Evolutionary conservation across 2,888 invertebrate species (phyloP).

Genomic region (Uloborus plumipes): DNA sequence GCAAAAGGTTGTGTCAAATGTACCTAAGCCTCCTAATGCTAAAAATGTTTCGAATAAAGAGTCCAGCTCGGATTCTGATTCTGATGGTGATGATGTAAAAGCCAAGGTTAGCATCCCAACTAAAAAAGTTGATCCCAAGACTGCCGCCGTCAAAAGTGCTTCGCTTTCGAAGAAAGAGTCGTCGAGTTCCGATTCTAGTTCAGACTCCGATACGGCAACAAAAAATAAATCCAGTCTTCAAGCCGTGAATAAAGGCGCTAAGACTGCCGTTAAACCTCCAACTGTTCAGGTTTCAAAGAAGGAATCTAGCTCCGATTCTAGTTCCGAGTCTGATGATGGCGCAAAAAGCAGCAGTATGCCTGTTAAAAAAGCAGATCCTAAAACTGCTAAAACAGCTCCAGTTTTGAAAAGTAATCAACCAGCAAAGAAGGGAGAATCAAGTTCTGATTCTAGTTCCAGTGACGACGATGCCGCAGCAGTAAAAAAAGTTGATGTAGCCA

Average conservation of each 20-base stretch:
- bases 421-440: constrained; percentile 67
- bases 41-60: constrained; percentile 66
- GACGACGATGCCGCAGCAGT: constrained; percentile 66
- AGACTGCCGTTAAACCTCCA: background rate
- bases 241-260: background rate
- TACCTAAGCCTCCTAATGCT: constrained; percentile 66
- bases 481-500: background rate
- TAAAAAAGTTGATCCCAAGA: constrained; percentile 16
- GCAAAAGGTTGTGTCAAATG: no score
- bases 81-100: constrained; percentile 66
- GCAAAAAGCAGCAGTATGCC: background rate
- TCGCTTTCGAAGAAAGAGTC: no score
- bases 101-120: constrained; percentile 65
- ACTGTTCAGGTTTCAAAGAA: no score
- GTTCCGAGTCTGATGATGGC: constrained; percentile 46
- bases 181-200: no score
- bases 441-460: constrained; percentile 70
- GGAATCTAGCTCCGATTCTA: constrained; percentile 9
- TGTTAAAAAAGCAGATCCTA: background rate
- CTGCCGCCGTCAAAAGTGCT: background rate
- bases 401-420: constrained; percentile 66
- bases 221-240: constrained; percentile 1
- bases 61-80: constrained; percentile 69
- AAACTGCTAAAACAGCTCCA: background rate
- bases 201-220: background rate